A percentile compares a stretch with the other conserved stretches of the same genome.
These are phyloP conservation scores for Morone saxatilis DNA, from an alignment of 2,113 vertebrate species.

Conservation along the genomic window DNA sequence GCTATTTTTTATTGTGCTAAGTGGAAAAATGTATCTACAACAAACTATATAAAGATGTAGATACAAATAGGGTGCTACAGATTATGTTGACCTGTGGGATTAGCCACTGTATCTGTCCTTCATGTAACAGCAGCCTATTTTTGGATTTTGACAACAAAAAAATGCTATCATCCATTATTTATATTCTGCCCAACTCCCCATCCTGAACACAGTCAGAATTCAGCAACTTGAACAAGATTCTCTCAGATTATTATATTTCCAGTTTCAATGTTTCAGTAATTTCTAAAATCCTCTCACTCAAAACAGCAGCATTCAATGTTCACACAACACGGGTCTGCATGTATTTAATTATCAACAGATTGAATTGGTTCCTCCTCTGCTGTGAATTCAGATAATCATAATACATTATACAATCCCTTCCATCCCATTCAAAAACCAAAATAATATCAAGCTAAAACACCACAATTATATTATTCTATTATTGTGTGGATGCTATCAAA, in stretches of 20 bases:
- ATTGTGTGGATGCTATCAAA: constrained; percentile 24
- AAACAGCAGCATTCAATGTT: background rate
- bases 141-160: constrained; percentile 16
- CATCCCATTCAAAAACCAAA: background rate
- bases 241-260: background rate
- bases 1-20: constrained; percentile 12
- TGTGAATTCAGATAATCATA: background rate
- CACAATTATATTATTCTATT: background rate
- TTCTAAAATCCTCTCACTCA: background rate
- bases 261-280: constrained; percentile 13
- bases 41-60: background rate
- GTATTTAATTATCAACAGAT: background rate
- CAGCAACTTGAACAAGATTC: background rate
- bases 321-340: no score
- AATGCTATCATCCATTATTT: background rate
- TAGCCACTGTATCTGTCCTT: background rate
- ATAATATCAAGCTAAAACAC: constrained; percentile 11
- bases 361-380: background rate
- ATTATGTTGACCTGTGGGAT: constrained; percentile 3
- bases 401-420: background rate
- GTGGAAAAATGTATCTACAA: background rate
- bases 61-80: constrained; percentile 10
- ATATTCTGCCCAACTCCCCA: background rate
- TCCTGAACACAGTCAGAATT: background rate
- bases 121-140: background rate